phyloP scores from a whole-genome alignment of 2,888 invertebrate genomes.

The Margaritifera margaritifera region DNA sequence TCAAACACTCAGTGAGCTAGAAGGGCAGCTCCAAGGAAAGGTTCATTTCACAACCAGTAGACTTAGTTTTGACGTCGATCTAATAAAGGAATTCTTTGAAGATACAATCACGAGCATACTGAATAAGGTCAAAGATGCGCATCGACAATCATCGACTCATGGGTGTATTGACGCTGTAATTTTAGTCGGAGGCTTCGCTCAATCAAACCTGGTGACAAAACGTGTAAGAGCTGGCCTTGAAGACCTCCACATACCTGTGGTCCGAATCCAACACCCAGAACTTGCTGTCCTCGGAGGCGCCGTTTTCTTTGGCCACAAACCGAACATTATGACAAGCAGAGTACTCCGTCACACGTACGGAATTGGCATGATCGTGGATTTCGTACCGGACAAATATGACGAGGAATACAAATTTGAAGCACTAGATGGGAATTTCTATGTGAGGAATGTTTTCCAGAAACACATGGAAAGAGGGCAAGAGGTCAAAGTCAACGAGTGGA shows the following conservation, averaged over 20 bases:
- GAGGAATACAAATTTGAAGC: constrained; percentile 21
- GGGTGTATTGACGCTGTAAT: constrained; percentile 22
- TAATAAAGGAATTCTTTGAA: constrained; percentile 12
- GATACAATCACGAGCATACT: constrained; percentile 15
- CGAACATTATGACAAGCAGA: constrained; percentile 25
- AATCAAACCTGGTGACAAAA: constrained; percentile 17
- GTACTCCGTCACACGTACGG: constrained; percentile 28
- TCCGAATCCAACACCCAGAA: constrained; percentile 16
- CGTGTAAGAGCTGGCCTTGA: constrained; percentile 12
- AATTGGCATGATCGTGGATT: constrained; percentile 26
- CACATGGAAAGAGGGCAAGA: constrained; percentile 23
- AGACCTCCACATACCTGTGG: constrained; percentile 19
- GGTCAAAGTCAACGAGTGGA: constrained; percentile 27
- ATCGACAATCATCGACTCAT: constrained; percentile 1
- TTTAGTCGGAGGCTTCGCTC: constrained; percentile 25
- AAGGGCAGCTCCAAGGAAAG: neutral
- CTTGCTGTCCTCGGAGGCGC: constrained; percentile 22
- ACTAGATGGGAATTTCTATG: constrained; percentile 13
- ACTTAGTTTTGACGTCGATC: constrained; percentile 9
- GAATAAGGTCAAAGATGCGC: constrained; percentile 7
- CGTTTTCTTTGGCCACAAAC: constrained; percentile 30
- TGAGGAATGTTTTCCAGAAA: constrained; percentile 24
- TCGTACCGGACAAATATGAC: constrained; percentile 10
- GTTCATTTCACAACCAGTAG: constrained; percentile 11
- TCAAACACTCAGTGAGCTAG: neutral